Percentiles rank a stretch among this genome's conserved stretches.
Conservation (phyloP, 2,797 vertebrate species). For the Antennarius maculatus region DNA sequence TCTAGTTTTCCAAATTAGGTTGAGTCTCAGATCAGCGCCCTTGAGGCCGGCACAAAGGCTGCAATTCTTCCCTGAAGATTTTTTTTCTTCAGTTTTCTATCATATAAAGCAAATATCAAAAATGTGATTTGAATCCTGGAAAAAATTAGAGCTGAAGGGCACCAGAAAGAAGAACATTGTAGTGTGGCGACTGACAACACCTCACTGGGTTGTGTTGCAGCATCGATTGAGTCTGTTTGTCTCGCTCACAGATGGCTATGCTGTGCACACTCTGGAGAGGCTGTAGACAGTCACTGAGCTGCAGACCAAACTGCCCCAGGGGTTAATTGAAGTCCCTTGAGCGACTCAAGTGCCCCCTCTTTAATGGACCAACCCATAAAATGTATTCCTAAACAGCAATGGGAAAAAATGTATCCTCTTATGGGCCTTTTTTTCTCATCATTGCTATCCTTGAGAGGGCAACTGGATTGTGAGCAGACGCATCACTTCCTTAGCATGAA, state of each 20-base stretch:
- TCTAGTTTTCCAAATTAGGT: slow-evolving; percentile 82
- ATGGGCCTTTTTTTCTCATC: slow-evolving; percentile 45
- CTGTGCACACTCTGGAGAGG: slow-evolving; percentile 50
- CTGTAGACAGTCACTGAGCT: slow-evolving; percentile 50
- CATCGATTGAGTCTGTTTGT: slow-evolving; percentile 67
- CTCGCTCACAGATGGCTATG: slow-evolving; percentile 51
- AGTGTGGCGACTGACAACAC: slow-evolving; percentile 31
- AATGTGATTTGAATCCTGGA: slow-evolving; percentile 86
- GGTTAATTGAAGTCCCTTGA: slow-evolving; percentile 83
- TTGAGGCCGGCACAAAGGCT: slow-evolving; percentile 55
- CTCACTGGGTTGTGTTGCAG: slow-evolving; percentile 58
- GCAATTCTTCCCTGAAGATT: slow-evolving; percentile 75
- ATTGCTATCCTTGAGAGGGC: slow-evolving; percentile 65
- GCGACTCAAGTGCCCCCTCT: slow-evolving; percentile 75
- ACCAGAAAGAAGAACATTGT: slow-evolving; percentile 66
- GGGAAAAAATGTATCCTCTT: slow-evolving; percentile 71
- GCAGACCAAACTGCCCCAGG: slow-evolving; percentile 72
- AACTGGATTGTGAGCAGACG: slow-evolving; percentile 54
- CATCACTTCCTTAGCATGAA: slow-evolving; percentile 56
- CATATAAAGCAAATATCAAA: slow-evolving; percentile 89
- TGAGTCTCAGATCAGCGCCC: slow-evolving; percentile 71
- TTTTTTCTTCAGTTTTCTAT: slow-evolving; percentile 79
- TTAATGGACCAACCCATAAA: slow-evolving; percentile 79
- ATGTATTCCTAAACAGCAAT: slow-evolving; percentile 75
- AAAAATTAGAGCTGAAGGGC: slow-evolving; percentile 83